A percentile compares a stretch with the other conserved stretches of the same genome.
Conservation (phyloP, 2,113 vertebrate species). For the Micronycteris hirsuta region DNA sequence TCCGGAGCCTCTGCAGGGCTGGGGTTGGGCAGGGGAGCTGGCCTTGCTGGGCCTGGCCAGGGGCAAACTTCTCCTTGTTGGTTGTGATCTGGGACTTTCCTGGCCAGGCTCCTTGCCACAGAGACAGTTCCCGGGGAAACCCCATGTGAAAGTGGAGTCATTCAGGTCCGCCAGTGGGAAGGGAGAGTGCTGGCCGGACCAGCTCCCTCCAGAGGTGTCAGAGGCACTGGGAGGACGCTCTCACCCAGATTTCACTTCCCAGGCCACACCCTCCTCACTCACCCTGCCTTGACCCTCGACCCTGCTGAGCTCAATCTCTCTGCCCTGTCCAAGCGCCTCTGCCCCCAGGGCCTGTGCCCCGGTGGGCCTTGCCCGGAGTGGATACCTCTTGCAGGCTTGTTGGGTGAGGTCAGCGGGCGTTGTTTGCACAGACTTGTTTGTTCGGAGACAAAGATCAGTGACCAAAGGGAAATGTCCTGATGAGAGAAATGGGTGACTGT, state of each 20-base stretch:
- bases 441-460: background rate
- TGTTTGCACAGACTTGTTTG: fast-evolving
- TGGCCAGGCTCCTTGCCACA: background rate
- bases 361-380: background rate
- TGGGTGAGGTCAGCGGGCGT: background rate
- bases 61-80: background rate
- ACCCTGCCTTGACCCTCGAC: fast-evolving
- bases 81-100: constrained; percentile 53
- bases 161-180: background rate
- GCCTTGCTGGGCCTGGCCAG: background rate
- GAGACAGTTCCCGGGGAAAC: constrained; percentile 30
- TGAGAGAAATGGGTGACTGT: background rate
- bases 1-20: background rate
- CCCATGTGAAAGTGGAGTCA: constrained; percentile 47
- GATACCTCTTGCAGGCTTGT: fast-evolving
- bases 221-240: background rate
- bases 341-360: background rate
- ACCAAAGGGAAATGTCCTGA: background rate
- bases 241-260: background rate
- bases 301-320: background rate
- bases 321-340: background rate
- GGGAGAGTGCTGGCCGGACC: background rate
- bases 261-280: background rate
- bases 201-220: background rate
- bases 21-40: background rate